Base-by-base conservation (phyloP, 1,140 invertebrate genomes). In the Drepana arcuata region DNA sequence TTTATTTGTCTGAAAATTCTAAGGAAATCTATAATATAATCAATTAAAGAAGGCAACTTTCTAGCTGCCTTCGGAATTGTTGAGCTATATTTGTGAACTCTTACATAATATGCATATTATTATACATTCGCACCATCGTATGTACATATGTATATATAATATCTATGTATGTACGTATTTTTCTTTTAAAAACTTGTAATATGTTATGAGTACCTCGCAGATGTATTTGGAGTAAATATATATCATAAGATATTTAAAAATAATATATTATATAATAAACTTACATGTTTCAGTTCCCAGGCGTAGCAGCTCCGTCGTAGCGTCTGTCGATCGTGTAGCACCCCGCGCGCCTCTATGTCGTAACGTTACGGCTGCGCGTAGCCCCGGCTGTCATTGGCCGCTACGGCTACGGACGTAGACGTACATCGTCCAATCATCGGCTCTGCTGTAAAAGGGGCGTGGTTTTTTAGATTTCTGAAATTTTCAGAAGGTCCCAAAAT, bases 261-360 rank as follows among this genome's bases (percentile, higher is more conserved):
- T 6, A n/a, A 26, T 26, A 26, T 34, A 26, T 34, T 21, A 41
- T 35, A 40, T 50, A 40, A 33, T 29, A 50, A 65, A 77, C 77
- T 81, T 58, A 81, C 77, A 81, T 81, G 71, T 75, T 80, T 61
- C 58, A 60, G 69, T 64, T 69, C 57, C 69, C 62, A 59, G 66
- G 65, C 70, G 71, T 65, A 74, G 77, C 77, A 75, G 69, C 59
- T 66, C 51, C 69, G 61, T 48, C 57, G 66, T 66, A 68, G 63
- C 69, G 58, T 81, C 73, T 81, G 77, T 71, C 69, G 70, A 70
- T 72, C 52, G 53, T 55, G 69, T 68, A 73, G 72, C 70, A 37
- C 68, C 77, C 73, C 77, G 70, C 77, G 52, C 64, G 48, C 56
- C 50, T 56, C 49, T 55, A 51, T 47, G 44, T 7, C 40, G 30